Percentiles rank a stretch among this genome's conserved stretches.
Evolutionary conservation across 2,797 vertebrate genomes (phyloP).

Genomic region (Limnodromus scolopaceus): DNA sequence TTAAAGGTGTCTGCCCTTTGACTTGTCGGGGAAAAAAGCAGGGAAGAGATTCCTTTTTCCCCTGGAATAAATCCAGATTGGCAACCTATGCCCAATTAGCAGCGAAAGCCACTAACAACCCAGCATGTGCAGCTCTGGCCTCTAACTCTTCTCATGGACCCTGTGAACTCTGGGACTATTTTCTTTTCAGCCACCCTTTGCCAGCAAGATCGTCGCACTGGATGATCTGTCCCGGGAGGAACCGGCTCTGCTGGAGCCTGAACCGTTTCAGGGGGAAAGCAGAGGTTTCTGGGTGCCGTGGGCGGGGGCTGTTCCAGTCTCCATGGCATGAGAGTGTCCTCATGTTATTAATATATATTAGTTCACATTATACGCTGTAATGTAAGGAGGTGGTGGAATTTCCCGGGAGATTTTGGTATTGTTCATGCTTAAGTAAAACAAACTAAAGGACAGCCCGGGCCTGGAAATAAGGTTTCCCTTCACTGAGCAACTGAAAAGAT

Average conservation of each 20-base stretch:
- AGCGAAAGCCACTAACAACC: neutral
- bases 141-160: slow-evolving; percentile 22
- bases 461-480: neutral
- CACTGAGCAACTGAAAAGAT: neutral
- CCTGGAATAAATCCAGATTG: slow-evolving; percentile 2
- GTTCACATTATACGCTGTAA: neutral
- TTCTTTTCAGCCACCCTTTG: neutral
- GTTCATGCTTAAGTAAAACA: neutral
- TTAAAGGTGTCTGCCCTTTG: slow-evolving; percentile 35
- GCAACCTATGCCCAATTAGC: slow-evolving; percentile 2
- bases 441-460: neutral
- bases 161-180: neutral
- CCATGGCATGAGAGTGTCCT: neutral
- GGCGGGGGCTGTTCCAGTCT: neutral
- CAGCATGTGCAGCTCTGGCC: slow-evolving; percentile 23
- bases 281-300: neutral
- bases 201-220: neutral
- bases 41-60: slow-evolving; percentile 15
- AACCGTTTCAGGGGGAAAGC: neutral
- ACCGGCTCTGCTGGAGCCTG: neutral
- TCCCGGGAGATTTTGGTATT: neutral
- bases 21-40: neutral
- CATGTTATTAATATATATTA: neutral
- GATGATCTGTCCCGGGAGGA: neutral
- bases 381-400: neutral